Conservation (phyloP, 2,797 vertebrate species). For the Sphenopsis melanotis region DNA sequence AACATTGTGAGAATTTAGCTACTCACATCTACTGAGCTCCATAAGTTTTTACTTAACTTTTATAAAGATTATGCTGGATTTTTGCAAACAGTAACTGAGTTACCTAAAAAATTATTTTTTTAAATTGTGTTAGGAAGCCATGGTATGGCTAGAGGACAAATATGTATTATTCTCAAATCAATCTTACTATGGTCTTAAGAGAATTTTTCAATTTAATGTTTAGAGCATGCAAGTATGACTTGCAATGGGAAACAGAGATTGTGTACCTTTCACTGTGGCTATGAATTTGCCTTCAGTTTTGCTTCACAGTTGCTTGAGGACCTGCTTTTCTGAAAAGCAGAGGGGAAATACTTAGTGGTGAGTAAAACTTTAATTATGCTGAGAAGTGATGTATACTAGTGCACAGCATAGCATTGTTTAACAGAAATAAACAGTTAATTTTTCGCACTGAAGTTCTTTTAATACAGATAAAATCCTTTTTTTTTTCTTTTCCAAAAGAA, state of each 20-base stretch:
- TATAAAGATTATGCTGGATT: background rate
- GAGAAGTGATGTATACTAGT: background rate
- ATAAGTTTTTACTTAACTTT: background rate
- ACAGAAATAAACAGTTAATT: background rate
- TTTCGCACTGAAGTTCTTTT: background rate
- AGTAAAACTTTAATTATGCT: background rate
- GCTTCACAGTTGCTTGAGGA: background rate
- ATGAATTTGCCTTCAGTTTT: background rate
- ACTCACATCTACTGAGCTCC: background rate
- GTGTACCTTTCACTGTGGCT: background rate
- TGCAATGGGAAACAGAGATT: background rate
- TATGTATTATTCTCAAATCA: background rate
- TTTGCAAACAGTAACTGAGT: background rate
- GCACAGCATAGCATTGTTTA: background rate
- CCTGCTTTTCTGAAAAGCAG: background rate
- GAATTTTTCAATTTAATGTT: background rate
- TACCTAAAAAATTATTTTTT: background rate
- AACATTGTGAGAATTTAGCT: background rate
- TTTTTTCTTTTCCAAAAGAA: background rate
- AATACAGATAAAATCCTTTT: background rate
- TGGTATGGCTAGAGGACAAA: background rate
- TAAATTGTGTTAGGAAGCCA: background rate
- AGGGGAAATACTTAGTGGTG: background rate
- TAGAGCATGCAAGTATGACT: background rate
- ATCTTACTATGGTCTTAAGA: background rate